These are phyloP conservation scores for Halictus rubicundus DNA, from an alignment of 1,140 invertebrate species.

Conservation along the genomic window DNA sequence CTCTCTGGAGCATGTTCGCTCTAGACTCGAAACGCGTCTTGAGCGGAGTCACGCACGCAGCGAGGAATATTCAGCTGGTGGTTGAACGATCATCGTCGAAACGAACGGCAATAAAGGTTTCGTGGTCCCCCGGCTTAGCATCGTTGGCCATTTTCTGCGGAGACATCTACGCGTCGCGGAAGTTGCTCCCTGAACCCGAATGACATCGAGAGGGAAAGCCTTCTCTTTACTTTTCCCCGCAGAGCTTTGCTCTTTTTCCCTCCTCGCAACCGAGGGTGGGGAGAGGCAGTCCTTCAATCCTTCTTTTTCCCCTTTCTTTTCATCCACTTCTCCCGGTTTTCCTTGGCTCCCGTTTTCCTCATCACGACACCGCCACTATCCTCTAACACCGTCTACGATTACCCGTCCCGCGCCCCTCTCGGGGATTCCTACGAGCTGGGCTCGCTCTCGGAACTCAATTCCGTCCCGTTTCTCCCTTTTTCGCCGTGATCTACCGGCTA, in stretches of 20 bases:
- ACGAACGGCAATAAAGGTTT: constrained; percentile 49
- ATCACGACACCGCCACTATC: background rate
- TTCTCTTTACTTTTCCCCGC: constrained; percentile 28
- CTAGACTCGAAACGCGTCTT: constrained; percentile 6
- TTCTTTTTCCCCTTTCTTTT: constrained; percentile 18
- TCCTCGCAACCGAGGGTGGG: background rate
- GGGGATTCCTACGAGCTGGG: constrained; percentile 47
- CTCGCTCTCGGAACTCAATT: constrained; percentile 54
- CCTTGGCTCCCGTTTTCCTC: background rate
- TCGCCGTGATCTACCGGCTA: background rate
- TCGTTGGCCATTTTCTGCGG: constrained; percentile 53
- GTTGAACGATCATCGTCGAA: constrained; percentile 29
- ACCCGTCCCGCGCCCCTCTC: background rate
- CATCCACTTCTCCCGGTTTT: constrained; percentile 20
- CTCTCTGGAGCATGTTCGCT: background rate
- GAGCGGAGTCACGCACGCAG: background rate
- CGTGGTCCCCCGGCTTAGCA: constrained; percentile 26
- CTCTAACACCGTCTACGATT: background rate
- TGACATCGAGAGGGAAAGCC: constrained; percentile 59
- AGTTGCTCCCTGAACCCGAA: constrained; percentile 55
- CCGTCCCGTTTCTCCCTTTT: constrained; percentile 40
- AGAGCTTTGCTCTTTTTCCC: no score
- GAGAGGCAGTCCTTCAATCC: background rate
- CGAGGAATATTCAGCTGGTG: constrained; percentile 29
- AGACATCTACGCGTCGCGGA: constrained; percentile 61